Evolutionary conservation across 1,140 invertebrate species (phyloP), one percentile per base, ranked within the genome.

Genomic region (Cotesia vestalis): DNA sequence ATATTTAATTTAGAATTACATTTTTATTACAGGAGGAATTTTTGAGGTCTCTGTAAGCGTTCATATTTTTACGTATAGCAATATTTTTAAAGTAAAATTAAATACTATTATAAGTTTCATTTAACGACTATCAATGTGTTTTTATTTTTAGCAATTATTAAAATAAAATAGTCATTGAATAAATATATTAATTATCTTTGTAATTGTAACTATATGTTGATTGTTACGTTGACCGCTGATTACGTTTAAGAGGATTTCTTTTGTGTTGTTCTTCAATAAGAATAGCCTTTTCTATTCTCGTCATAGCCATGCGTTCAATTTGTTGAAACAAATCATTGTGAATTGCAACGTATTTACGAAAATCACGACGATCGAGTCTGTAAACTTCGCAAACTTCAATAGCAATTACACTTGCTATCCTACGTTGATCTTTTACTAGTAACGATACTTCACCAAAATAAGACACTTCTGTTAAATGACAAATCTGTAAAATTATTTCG

Each of bases 361-460:
- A 91, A 72, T 89, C 83, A 52, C 79, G 85, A 2, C 85, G 85
- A 74, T 85, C 80, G 0, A 87, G 69, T 36, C 84, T 80, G 72
- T 86, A 87, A 6, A 86, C 77, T 60, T 86, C 84, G 63, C 82
- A 86, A n/a, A 85, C 78, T 0, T 83, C 79, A 4, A 85, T 77
- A 1, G 85, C 83, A 0, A 86, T 70, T 0, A 87, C 78, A 17
- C 77, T 85, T 0, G 88, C 87, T 34, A 85, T 78, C 64, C 85
- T 77, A 11, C 82, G 74, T 59, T 82, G 80, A 69, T 88, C 84
- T 27, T 82, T 78, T 3, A 85, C 76, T 1, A 87, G 61, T 9
- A 88, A 75, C 0, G 89, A 87, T 34, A 88, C 79, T 77, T 89
- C 89, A 0, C 89, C 89, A 71, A 90, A 90, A 78, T 88, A 79